A percentile compares a stretch with the other conserved stretches of the same genome.
Evolutionary conservation across 2,888 invertebrate genomes (phyloP).

Genomic region (Erebia ligea): DNA sequence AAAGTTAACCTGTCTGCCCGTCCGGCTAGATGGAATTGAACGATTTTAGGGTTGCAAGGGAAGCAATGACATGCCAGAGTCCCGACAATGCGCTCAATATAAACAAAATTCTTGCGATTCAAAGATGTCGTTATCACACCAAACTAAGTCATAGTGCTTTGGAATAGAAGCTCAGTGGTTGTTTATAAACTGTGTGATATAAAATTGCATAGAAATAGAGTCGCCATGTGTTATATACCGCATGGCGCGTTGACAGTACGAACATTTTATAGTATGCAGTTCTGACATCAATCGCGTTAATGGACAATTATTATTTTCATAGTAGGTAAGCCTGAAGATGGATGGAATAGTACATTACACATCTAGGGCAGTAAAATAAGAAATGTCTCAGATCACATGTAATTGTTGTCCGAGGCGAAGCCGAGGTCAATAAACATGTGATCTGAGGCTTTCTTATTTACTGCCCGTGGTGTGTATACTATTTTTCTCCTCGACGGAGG

Average conservation of each 20-base stretch:
- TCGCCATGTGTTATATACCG: conserved; percentile 74
- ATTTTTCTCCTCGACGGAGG: too few species aligned
- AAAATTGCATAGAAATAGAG: conserved; percentile 52
- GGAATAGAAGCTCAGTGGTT: conserved; percentile 25
- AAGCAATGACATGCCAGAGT: conserved; percentile 78
- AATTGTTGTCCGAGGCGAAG: too few species aligned
- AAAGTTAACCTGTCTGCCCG: conserved; percentile 81
- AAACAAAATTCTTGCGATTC: conserved; percentile 31
- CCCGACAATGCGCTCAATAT: conserved; percentile 66
- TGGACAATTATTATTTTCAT: conserved; percentile 34
- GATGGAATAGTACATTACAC: background rate
- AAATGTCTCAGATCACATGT: too few species aligned
- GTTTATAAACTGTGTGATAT: conserved; percentile 9
- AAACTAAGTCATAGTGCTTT: conserved; percentile 26
- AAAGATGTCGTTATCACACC: conserved; percentile 18
- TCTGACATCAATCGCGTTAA: conserved; percentile 56
- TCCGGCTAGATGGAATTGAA: conserved; percentile 72
- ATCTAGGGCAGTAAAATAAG: too few species aligned
- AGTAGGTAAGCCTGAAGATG: background rate
- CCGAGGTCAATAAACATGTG: too few species aligned
- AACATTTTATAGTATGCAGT: conserved; percentile 67
- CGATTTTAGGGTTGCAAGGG: conserved; percentile 81
- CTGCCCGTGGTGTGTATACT: too few species aligned
- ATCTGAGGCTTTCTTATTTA: too few species aligned
- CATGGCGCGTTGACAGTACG: conserved; percentile 75